Evolutionary conservation across 2,113 vertebrate genomes (phyloP).

Genomic region (Rynchops niger): DNA sequence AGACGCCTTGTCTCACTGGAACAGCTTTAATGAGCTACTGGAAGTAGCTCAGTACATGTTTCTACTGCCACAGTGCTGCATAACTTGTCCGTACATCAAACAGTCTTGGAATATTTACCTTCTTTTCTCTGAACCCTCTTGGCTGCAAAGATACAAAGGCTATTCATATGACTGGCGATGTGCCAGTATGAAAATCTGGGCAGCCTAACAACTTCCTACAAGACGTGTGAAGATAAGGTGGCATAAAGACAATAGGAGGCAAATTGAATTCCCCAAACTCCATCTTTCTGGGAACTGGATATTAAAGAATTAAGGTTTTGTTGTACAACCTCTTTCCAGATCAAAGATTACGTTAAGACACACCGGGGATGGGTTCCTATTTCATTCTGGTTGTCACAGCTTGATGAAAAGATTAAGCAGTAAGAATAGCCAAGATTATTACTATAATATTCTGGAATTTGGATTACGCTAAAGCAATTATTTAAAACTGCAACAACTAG

Average conservation of each 20-base stretch:
- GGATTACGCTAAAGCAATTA: neutral
- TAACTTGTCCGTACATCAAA: conserved; percentile 35
- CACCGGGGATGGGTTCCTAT: neutral
- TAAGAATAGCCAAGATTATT: neutral
- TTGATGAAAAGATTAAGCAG: neutral
- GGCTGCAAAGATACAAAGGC: conserved; percentile 1
- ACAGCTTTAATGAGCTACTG: conserved; percentile 39
- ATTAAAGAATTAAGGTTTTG: neutral
- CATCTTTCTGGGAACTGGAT: neutral
- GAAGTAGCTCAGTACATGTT: conserved; percentile 9
- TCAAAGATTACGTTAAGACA: neutral
- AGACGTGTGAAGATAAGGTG: neutral
- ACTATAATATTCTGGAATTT: neutral
- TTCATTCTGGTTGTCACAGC: neutral
- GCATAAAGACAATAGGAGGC: conserved; percentile 1
- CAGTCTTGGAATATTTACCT: conserved; percentile 19
- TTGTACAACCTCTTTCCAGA: neutral
- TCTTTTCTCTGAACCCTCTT: neutral
- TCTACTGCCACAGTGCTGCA: neutral
- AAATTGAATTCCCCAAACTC: conserved; percentile 42
- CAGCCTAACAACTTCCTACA: conserved; percentile 19
- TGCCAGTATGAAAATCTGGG: neutral
- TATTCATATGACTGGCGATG: neutral
- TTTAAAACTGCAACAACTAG: neutral
- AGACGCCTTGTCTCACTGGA: conserved; percentile 32